Evolutionary conservation across 2,888 invertebrate species (phyloP).

Genomic region (Amblyjoppa fuscipennis): DNA sequence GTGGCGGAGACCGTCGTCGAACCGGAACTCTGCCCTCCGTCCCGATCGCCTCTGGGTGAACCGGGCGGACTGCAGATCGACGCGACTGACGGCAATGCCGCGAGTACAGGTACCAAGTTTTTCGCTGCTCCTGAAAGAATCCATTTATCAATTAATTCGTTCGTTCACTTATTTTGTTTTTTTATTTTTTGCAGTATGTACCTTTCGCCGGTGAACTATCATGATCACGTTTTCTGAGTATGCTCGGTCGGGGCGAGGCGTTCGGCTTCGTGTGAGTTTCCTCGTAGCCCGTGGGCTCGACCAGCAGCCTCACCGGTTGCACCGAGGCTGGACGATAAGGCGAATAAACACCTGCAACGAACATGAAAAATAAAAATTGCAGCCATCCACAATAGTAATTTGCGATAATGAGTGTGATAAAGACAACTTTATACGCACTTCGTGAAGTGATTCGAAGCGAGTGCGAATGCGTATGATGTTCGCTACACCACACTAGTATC

Average conservation of each 20-base stretch:
- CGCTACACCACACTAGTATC: too few species aligned
- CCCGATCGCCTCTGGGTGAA: constrained; percentile 82
- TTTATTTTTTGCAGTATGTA: constrained; percentile 60
- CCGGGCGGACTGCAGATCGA: constrained; percentile 80
- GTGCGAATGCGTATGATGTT: too few species aligned
- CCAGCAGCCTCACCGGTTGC: constrained; percentile 83
- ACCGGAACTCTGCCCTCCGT: constrained; percentile 87
- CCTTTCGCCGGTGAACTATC: constrained; percentile 86
- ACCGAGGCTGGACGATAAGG: constrained; percentile 81
- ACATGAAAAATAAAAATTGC: not conserved
- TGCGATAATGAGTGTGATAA: too few species aligned
- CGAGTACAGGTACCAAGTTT: constrained; percentile 82
- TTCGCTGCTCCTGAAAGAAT: constrained; percentile 78
- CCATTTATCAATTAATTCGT: not conserved
- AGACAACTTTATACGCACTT: too few species aligned
- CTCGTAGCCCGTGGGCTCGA: constrained; percentile 81
- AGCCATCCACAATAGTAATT: too few species aligned
- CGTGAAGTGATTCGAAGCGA: too few species aligned
- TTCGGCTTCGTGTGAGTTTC: constrained; percentile 85
- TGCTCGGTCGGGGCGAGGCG: constrained; percentile 92
- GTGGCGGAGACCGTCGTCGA: constrained; percentile 96
- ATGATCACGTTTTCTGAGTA: constrained; percentile 94
- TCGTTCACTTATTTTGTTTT: not conserved
- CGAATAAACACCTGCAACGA: constrained; percentile 77
- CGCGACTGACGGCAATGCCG: constrained; percentile 79